Conservation (phyloP, 2,888 invertebrate genomes). For the Periphyllus acericola region DNA sequence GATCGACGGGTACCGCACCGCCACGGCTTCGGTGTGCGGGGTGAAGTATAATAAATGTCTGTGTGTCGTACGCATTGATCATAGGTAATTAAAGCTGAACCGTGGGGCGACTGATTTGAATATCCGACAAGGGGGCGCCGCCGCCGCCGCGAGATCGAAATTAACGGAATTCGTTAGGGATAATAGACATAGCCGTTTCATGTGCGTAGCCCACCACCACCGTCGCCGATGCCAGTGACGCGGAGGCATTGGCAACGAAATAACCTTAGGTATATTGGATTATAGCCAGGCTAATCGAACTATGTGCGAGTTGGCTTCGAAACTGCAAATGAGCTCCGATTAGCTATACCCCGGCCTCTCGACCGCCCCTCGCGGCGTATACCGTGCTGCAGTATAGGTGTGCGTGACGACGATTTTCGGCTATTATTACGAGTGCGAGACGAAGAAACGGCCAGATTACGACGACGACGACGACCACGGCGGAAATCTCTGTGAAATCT, state of each 20-base stretch:
- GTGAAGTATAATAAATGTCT: not conserved
- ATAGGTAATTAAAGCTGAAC: slow-evolving; percentile 16
- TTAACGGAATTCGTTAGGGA: not conserved
- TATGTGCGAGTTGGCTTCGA: slow-evolving; percentile 49
- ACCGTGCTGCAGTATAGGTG: not conserved
- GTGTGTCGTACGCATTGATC: not conserved
- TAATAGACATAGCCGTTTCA: not conserved
- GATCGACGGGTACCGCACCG: not conserved
- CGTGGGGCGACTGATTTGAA: not conserved
- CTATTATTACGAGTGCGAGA: not conserved
- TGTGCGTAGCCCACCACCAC: too few species aligned
- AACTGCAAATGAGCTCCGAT: slow-evolving; percentile 47
- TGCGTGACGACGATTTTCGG: slow-evolving; percentile 6
- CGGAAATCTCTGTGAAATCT: not conserved
- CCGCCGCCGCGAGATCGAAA: not conserved
- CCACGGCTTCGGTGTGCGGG: not conserved
- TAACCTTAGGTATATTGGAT: slow-evolving; percentile 53
- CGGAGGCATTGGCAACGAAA: slow-evolving; percentile 37
- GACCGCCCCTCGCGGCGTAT: too few species aligned
- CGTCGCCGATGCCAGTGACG: slow-evolving; percentile 1
- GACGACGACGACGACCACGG: too few species aligned
- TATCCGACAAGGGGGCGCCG: not conserved
- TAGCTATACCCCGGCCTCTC: not conserved
- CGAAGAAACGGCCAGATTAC: not conserved
- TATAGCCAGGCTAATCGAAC: slow-evolving; percentile 56